Base-by-base conservation (phyloP, 2,113 vertebrate genomes). In the Caracal caracal region DNA sequence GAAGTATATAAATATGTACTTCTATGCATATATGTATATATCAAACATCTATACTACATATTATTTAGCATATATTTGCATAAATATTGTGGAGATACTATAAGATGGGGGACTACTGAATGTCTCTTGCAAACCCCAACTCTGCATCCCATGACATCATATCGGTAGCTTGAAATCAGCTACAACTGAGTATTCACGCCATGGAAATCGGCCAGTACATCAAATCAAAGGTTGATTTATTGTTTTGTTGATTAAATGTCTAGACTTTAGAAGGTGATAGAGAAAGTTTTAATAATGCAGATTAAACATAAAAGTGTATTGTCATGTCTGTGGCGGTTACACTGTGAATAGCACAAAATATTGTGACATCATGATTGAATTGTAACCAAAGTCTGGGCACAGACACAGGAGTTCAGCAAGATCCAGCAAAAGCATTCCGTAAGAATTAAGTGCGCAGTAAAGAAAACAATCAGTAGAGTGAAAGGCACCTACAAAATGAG, bases 231-330 rank as follows among this genome's bases (percentile, higher is more conserved):
- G 76, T 6, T 26, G 59, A 79, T 47, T 93, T 83, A 88, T 11
- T 92, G 49, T 76, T 88, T 30, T 37, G 28, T 65, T 83, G 61
- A 82, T 78, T 82, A 78, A 37, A n/a, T 66, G 51, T n/a, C 4
- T 35, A 78, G 86, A 87, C 51, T 93, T 76, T 26, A 82, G 86
- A 71, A 87, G 89, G 81, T 30, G 30, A 81, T 35, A 43, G 15
- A 94, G 51, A 68, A 79, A 43, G 33, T 16, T 89, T 89, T 80
- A 76, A 40, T 76, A 85, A 86, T 33, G 53, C 73, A 93, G 85
- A 92, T 61, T 47, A 84, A 84, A 73, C 12, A 12, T 81, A 63
- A 51, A 24, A 26, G 19, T 53, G 16, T 76, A 59, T 40, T 37
- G 12, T 78, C 6, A 11, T 20, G 5, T 71, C 59, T 63, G 30